phyloP scores from a whole-genome alignment of 1,140 invertebrate species.

The Drosophila subpulchrella region DNA sequence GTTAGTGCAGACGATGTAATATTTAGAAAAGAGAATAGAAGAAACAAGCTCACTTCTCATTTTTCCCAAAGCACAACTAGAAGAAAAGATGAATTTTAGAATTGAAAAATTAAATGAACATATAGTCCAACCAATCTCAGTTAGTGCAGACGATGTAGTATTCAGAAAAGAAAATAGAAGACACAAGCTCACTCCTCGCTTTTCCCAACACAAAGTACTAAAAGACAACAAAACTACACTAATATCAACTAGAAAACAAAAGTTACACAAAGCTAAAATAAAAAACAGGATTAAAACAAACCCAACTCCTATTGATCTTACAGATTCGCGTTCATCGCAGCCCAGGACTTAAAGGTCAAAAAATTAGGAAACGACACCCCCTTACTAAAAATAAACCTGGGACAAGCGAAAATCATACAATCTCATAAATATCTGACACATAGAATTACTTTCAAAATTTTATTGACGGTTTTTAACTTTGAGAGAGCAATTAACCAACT shows the following conservation, averaged over 20 bases:
- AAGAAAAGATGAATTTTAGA: neutral
- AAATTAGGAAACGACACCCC: conserved; percentile 1
- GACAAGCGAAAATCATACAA: conserved; percentile 1
- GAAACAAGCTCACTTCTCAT: too few species aligned
- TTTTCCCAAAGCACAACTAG: neutral
- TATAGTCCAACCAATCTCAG: neutral
- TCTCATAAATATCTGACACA: conserved; percentile 4
- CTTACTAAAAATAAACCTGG: neutral
- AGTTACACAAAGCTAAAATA: conserved; percentile 12
- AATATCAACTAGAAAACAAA: conserved; percentile 1
- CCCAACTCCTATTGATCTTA: conserved; percentile 8
- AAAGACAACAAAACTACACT: conserved; percentile 2
- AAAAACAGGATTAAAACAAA: conserved; percentile 8
- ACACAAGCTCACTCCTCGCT: conserved; percentile 5
- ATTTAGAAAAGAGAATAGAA: too few species aligned
- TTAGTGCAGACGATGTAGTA: neutral
- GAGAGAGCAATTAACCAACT: conserved; percentile 3
- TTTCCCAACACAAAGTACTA: conserved; percentile 2
- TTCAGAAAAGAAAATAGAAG: conserved; percentile 10
- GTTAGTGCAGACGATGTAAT: too few species aligned
- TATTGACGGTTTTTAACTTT: conserved; percentile 6
- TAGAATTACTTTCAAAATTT: conserved; percentile 2
- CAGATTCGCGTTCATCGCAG: conserved; percentile 5
- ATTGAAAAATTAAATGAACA: neutral
- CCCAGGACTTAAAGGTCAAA: conserved; percentile 13